Base-by-base conservation (phyloP, 2,113 vertebrate genomes). In the Dasyprocta punctata region DNA sequence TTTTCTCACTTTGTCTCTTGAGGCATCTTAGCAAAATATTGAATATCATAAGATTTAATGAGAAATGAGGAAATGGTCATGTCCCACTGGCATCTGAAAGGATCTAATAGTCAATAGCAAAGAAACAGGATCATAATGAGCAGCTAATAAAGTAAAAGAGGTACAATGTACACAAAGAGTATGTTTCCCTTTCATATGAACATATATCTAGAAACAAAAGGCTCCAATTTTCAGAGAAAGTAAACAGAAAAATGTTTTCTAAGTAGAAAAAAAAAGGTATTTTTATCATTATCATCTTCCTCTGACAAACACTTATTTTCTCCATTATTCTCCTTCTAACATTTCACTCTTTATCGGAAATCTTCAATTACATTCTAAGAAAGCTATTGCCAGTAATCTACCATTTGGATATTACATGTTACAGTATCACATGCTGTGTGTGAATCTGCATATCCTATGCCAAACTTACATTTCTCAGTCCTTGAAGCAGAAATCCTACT, bases 1-100 rank as follows among this genome's bases (percentile, higher is more conserved):
- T 95, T 92, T 87, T 71, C 36, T 54, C 14, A 87, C 83, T 96
- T 93, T 84, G 38, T 36, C 36, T 93, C 38, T 75, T 41, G 44
- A 36, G n/a, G 80, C n/a, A 95, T 77, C 38, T 85, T 75, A 63
- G 60, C 16, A 90, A 13, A 54, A 61, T 88, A 87, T 10, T 69
- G 52, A 91, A 38, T 65, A 63, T 60, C 16, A 3, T 54, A 60
- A 92, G 36, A 93, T 26, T 94, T 38, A 20, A 83, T 83, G 28
- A 58, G n/a, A 85, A 60, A 91, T 67, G 20, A 20, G 12, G n/a
- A 88, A 28, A 61, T 65, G 24, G 30, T 82, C 33, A 61, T 9
- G 63, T 93, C 2, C 17, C 56, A 17, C 11, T 69, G 54, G 36
- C 12, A 88, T 93, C 36, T 26, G 13, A 90, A 89, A 71, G 12